Base-by-base conservation (phyloP, 2,888 invertebrate genomes). In the Helleia helle region DNA sequence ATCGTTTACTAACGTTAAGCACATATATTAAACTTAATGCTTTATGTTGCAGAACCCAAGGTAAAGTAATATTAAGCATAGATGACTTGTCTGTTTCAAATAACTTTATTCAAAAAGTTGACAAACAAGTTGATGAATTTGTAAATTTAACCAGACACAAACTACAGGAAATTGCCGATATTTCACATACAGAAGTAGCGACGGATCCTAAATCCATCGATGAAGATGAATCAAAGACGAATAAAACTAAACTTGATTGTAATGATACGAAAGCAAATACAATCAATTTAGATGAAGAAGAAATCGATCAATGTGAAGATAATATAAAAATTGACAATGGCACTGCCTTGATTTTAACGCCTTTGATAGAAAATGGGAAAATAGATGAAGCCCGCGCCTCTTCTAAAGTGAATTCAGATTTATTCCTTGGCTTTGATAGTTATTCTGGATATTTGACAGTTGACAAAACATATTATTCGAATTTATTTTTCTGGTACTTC, bases 401-500 rank as follows among this genome's bases (percentile, higher is more conserved):
- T 48, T 70, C 49, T 3, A 57, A 36, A 56, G 84, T 64, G 1
- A 59, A 79, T 40, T 55, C 67, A 0, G 49, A 56, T 11, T 24
- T 61, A 12, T 81, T 83, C 40, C 49, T 75, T 1, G 73, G 75
- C 0, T 57, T 86, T 1, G 68, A 79, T 44, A 87, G 88, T 55
- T 85, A 86, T 54, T 70, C 87, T 4, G 86, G 86, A 0, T 86
- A 73, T 51, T 51, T 87, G n/a, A 94, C 93, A 0, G 94, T 94
- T 12, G 89, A 94, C 59, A 88, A 91, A 61, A 71, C 84, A 2
- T 88, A 85, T 56, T 87, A 91, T 56, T 92, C 93, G 1, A 93
- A 94, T 62, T 67, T 92, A 58, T 95, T 93, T 73, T 94, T 95
- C 73, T 94, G 94, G 94, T 94, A 91, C 59, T 93, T 94, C 58